Evolutionary conservation across 2,797 vertebrate species (phyloP).

Genomic region (Tadarida brasiliensis): DNA sequence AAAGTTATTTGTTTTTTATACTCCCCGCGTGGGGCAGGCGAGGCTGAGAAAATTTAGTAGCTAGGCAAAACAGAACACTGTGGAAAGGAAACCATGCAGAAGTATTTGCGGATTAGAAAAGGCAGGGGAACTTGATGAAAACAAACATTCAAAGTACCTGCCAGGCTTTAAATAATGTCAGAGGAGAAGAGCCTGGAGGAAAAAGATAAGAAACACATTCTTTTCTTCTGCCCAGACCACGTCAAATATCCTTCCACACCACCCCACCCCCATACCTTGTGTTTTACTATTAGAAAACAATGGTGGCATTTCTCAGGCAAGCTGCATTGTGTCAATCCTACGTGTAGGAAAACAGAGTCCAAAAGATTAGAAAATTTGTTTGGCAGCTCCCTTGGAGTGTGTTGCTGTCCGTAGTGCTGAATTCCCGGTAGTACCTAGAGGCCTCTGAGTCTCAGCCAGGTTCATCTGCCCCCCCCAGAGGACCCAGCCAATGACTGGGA

Average conservation of each 20-base stretch:
- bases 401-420: constrained; percentile 65
- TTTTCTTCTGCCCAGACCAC: constrained; percentile 55
- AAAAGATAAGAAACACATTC: constrained; percentile 83
- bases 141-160: constrained; percentile 77
- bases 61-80: background rate
- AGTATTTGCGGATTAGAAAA: constrained; percentile 70
- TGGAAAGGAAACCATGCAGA: constrained; percentile 56
- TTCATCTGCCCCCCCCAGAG: background rate
- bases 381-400: rapidly evolving
- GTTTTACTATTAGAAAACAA: constrained; percentile 73
- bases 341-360: background rate
- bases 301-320: background rate
- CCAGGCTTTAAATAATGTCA: constrained; percentile 77
- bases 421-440: background rate
- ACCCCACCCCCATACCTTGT: background rate
- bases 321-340: background rate
- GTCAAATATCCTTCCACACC: background rate
- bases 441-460: background rate
- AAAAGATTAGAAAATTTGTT: background rate
- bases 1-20: background rate
- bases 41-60: constrained; percentile 33
- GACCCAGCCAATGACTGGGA: background rate
- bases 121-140: constrained; percentile 69
- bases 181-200: constrained; percentile 67
- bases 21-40: background rate